These are phyloP conservation scores for Tetheella fluctuosa DNA, from an alignment of 2,888 invertebrate genomes.

Conservation along the genomic window DNA sequence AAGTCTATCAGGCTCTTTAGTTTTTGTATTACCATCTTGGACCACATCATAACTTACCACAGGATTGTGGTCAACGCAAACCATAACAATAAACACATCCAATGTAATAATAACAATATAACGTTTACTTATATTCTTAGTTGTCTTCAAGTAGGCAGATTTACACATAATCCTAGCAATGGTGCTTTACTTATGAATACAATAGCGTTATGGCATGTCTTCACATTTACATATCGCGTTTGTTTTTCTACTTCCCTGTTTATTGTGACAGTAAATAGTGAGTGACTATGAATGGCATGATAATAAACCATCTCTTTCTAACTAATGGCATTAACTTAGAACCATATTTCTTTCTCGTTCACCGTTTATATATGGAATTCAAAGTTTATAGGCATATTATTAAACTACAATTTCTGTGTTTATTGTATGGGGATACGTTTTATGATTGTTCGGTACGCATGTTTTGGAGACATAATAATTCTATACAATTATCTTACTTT, in stretches of 20 bases:
- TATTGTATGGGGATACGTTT: background rate
- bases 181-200: slow-evolving; percentile 6
- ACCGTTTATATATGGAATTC: background rate
- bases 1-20: too few relatives aligned
- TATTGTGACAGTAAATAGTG: slow-evolving; percentile 8
- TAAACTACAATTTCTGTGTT: background rate
- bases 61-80: too few relatives aligned
- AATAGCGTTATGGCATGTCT: slow-evolving; percentile 5
- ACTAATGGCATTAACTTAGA: background rate
- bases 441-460: background rate
- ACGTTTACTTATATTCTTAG: background rate
- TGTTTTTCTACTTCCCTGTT: slow-evolving; percentile 6
- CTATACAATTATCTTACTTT: background rate
- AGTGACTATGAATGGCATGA: slow-evolving; percentile 6
- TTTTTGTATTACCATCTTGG: too few relatives aligned
- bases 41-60: too few relatives aligned
- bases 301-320: background rate
- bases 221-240: slow-evolving; percentile 8
- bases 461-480: background rate
- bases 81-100: background rate
- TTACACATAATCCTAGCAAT: background rate
- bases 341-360: background rate
- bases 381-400: background rate
- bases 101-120: background rate
- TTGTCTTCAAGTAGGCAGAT: background rate